A percentile compares a stretch with the other conserved stretches of the same genome.
These are phyloP conservation scores for Trematomus bernacchii DNA, from an alignment of 2,797 vertebrate genomes.

Conservation along the genomic window DNA sequence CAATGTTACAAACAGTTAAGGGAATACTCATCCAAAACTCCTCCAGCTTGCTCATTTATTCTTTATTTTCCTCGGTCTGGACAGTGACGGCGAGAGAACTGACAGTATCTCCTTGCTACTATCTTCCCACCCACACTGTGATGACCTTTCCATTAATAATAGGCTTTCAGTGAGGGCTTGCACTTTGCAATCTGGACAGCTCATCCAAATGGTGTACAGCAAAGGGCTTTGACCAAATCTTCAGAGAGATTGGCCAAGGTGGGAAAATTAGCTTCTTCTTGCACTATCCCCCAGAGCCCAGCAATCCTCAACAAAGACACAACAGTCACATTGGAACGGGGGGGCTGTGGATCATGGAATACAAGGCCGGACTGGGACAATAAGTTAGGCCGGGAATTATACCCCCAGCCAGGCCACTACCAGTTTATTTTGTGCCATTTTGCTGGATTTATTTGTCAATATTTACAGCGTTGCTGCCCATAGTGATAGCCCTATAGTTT, in stretches of 20 bases:
- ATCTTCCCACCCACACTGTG: constrained; percentile 71
- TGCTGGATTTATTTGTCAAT: no score
- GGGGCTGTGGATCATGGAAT: constrained; percentile 26
- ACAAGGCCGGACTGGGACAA: background rate
- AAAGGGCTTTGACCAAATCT: constrained; percentile 56
- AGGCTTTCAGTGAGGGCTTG: constrained; percentile 69
- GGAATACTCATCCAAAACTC: constrained; percentile 16
- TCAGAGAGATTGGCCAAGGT: constrained; percentile 38
- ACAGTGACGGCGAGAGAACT: constrained; percentile 55
- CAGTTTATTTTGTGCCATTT: no score
- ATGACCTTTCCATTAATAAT: constrained; percentile 85
- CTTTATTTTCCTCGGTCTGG: constrained; percentile 46
- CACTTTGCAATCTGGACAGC: constrained; percentile 53
- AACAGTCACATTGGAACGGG: constrained; percentile 32
- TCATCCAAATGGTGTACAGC: constrained; percentile 63
- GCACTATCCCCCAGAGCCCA: constrained; percentile 36
- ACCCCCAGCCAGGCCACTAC: no score
- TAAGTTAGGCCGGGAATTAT: no score
- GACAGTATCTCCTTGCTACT: constrained; percentile 66
- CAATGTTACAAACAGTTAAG: constrained; percentile 3
- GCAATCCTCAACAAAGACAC: constrained; percentile 49
- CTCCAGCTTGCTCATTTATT: constrained; percentile 47
- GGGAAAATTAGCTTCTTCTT: constrained; percentile 64
- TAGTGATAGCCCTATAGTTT: no score
- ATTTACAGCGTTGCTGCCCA: no score